Evolutionary conservation across 2,113 vertebrate species (phyloP), one percentile per base, ranked within the genome.

Genomic region (Cephalopterus ornatus): DNA sequence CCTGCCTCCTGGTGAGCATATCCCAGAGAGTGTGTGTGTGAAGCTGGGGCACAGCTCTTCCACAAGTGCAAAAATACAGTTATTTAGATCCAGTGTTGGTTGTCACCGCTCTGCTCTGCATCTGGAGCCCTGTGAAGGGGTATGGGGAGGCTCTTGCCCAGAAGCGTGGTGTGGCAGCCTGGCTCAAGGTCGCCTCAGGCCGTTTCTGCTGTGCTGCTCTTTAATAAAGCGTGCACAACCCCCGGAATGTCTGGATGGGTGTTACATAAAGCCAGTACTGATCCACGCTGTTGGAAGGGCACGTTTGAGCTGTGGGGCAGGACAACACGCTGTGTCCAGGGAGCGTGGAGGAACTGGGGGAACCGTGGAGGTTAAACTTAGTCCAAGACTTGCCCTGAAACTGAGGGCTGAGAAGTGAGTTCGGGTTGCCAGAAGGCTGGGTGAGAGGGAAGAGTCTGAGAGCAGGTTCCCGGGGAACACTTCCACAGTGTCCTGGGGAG

Each of bases 251-350:
- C 49, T 49, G 37, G 20, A 1, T 35, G 52, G 74, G 15, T 12
- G 72, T 61, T 55, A 55, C 44, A 23, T 50, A 59, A 70, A 85
- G 4, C 33, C 26, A 6, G 59, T 1, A 10, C 4, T 0, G 37
- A 62, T 13, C 0, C 0, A 0, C 0, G 3, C 9, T 1, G 2
- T 1, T 32, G 66, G 52, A 32, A 80, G 33, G 66, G 49, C 71
- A 27, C 8, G 0, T 46, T 52, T 6, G 50, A 74, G 56, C 18
- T 32, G 28, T 14, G 67, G 27, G 28, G 42, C 52, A 28, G 52
- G 28, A 67, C 68, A 53, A 1, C 0, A 3, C 27, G 58, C 27
- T 20, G 21, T 37, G 28, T 5, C n/a, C 66, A 42, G 32, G n/a
- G 52, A 46, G 27, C 63, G 33, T 3, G 6, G 5, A 33, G 72